Base-by-base conservation (phyloP, 2,113 vertebrate species). In the Isichthys henryi region DNA sequence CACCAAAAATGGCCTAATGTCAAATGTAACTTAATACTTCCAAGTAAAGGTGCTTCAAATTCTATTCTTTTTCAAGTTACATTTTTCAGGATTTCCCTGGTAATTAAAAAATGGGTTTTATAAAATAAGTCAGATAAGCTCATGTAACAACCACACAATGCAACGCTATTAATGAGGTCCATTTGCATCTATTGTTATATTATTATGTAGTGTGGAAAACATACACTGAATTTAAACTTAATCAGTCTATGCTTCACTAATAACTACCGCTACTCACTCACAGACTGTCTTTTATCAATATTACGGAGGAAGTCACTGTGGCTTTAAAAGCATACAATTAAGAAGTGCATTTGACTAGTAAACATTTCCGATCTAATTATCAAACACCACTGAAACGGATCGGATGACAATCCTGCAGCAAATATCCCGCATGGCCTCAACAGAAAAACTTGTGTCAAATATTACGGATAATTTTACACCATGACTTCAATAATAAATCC, bases 401-500 rank as follows among this genome's bases (percentile, higher is more conserved):
- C 6, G 2, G 2, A 86, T 31, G 49, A 48, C 23, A 62, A 66
- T 3, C 31, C 49, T 39, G 58, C 56, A 88, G 3, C 27, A 88
- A 23, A 39, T 11, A 39, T 8, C 27, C 49, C 27, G 50, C 86
- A 21, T 6, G 31, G 50, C 50, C 19, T 13, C 7, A 86, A 43
- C 13, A 43, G 39, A 77, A 13, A 50, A 82, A 77, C 48, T 31
- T 50, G 49, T 46, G 70, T 74, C 21, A 80, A 82, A 82, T 52
- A 31, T 56, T 45, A 84, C 3, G 52, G 39, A 62, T 84, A 39
- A 85, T 58, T 56, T 89, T 84, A 89, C 53, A 89, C 50, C 39
- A 46, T 15, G 46, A 56, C 80, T 43, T 89, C 19, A 89, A 89
- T 89, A 89, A 89, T 89, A 48, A n/a, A 89, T 58, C 27, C 17